These are phyloP conservation scores for Pollenia angustigena DNA, from an alignment of 2,888 invertebrate species.

Conservation along the genomic window DNA sequence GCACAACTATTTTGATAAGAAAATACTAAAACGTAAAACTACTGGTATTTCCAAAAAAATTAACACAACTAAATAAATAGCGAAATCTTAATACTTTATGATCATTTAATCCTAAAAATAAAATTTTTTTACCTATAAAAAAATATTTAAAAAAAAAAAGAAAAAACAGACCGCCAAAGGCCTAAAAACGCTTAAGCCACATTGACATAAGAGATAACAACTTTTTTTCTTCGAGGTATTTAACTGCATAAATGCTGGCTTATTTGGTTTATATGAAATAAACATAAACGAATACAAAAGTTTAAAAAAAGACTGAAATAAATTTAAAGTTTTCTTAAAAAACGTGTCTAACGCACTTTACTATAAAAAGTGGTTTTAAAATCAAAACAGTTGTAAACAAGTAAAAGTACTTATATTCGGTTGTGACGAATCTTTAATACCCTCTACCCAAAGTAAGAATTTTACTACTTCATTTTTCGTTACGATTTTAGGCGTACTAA, in stretches of 20 bases:
- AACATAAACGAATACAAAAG: constrained; percentile 16
- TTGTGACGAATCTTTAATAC: too few species aligned
- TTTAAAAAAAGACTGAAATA: constrained; percentile 20
- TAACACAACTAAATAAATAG: constrained; percentile 17
- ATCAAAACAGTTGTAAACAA: constrained; percentile 17
- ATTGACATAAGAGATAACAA: constrained; percentile 63
- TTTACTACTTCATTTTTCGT: too few species aligned
- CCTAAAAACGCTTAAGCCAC: constrained; percentile 32
- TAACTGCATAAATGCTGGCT: constrained; percentile 49
- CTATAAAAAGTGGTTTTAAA: constrained; percentile 29
- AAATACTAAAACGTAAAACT: constrained; percentile 13
- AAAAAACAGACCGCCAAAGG: constrained; percentile 59
- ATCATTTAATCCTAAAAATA: constrained; percentile 64
- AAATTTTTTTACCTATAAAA: background rate
- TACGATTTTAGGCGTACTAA: too few species aligned
- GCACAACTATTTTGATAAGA: constrained; percentile 48
- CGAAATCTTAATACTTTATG: constrained; percentile 44
- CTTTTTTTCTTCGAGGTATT: constrained; percentile 25
- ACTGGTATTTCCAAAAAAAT: constrained; percentile 57
- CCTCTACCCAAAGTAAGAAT: too few species aligned
- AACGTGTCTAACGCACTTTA: constrained; percentile 64
- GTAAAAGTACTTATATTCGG: background rate
- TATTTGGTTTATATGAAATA: constrained; percentile 2
- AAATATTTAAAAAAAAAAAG: background rate
- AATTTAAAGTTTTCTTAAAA: constrained; percentile 16